These are phyloP conservation scores for Saccopteryx bilineata DNA, from an alignment of 2,113 vertebrate species.

Conservation along the genomic window DNA sequence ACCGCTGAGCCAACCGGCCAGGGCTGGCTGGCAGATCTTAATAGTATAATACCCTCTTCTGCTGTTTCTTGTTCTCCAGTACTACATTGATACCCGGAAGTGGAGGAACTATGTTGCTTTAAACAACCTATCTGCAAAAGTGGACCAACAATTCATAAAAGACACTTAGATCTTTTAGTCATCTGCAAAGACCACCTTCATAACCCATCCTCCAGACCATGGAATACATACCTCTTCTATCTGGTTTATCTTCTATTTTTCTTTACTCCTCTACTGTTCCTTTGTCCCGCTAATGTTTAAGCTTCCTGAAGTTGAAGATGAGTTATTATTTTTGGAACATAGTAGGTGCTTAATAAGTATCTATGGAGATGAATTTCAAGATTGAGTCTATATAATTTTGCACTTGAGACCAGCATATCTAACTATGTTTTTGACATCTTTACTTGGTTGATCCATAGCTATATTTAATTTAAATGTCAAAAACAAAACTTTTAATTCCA, in stretches of 20 bases:
- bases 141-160: background rate
- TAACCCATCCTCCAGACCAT: background rate
- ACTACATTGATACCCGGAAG: background rate
- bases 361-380: background rate
- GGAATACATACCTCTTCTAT: background rate
- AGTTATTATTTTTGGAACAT: background rate
- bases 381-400: background rate
- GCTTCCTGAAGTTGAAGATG: background rate
- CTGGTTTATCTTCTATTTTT: background rate
- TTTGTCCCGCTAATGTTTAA: background rate
- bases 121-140: background rate
- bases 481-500: background rate
- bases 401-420: background rate
- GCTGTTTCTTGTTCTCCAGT: background rate
- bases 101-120: background rate
- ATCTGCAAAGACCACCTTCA: background rate
- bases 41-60: background rate
- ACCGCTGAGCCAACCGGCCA: no score
- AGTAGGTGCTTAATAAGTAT: background rate
- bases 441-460: background rate
- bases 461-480: background rate
- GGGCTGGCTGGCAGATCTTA: background rate
- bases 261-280: background rate
- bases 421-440: background rate
- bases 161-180: background rate